Conservation (phyloP, 1,140 invertebrate species). For the Sitobion miscanthi region DNA sequence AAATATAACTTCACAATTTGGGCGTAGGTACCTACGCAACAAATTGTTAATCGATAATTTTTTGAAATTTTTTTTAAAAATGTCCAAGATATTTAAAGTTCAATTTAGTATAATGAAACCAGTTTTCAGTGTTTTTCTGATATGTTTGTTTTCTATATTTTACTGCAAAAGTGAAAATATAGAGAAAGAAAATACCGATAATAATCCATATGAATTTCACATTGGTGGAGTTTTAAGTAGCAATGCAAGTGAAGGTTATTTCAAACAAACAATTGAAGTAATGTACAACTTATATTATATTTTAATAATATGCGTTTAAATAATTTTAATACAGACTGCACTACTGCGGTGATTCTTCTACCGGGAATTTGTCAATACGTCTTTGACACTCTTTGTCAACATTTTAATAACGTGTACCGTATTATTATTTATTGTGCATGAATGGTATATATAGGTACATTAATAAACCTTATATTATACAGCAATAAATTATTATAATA, state of each 20-base stretch:
- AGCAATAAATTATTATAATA: too few relatives aligned
- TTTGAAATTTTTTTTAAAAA: not conserved
- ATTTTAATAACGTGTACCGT: not conserved
- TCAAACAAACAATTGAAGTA: slow-evolving; percentile 82
- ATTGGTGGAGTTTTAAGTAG: slow-evolving; percentile 90
- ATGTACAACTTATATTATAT: slow-evolving; percentile 60
- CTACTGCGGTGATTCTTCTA: not conserved
- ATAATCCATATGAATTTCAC: slow-evolving; percentile 78
- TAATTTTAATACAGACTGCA: not conserved
- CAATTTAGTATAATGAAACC: not conserved
- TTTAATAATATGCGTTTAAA: not conserved
- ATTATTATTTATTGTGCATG: not conserved
- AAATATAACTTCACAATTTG: not conserved
- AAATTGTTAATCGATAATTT: not conserved
- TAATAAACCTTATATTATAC: too few relatives aligned
- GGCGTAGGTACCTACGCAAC: not conserved
- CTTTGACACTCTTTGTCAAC: not conserved
- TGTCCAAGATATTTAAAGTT: not conserved
- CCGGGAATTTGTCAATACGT: not conserved
- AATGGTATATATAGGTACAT: too few relatives aligned
- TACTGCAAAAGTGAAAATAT: not conserved
- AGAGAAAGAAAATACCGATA: slow-evolving; percentile 38
- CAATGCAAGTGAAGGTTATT: slow-evolving; percentile 76
- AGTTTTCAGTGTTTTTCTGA: not conserved
- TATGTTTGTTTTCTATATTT: not conserved